Evolutionary conservation across 2,888 invertebrate species (phyloP), one percentile per base, ranked within the genome.

Genomic region (Cheilosia variabilis): DNA sequence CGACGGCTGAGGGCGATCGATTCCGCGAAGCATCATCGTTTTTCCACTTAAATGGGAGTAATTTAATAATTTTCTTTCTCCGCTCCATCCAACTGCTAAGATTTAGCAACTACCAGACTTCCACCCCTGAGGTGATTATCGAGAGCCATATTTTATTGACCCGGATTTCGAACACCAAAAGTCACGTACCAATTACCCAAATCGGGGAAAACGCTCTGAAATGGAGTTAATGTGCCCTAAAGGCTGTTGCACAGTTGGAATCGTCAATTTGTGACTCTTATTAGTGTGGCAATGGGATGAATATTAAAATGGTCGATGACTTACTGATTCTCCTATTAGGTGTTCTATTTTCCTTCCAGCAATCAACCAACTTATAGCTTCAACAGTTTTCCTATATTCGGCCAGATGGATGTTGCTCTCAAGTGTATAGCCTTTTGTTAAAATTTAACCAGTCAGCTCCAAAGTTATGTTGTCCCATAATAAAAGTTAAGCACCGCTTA

Each of bases 171-270:
- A 34, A 2, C 22, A 37, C 13, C 50, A 43, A 60, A 76, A 86
- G 84, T 86, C 84, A 86, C 84, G 84, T 81, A 76, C 65, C 62
- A 62, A 81, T 80, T 81, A 86, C 76, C 84, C 81, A 86, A 86
- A 86, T 86, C 76, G 81, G 47, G 55, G 22, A 57, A 63, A 55
- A 41, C 34, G 43, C 55, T 31, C 47, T 71, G 76, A 76, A 81
- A 66, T 43, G 43, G 19, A 62, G 81, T 81, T 86, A 86, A 86
- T 86, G 81, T 65, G 66, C 75, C 84, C 71, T 81, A 15, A 37
- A 57, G 84, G 76, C 66, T 50, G 34, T 50, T 55, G 43, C 45
- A 27, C 58, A 84, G 80, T 68, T 68, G 57, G 47, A 68, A 41
- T 57, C 71, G 71, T 86, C 81, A 86, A 86, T 86, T 86, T 71